Evolutionary conservation across 2,113 vertebrate genomes (phyloP), one percentile per base, ranked within the genome.

Genomic region (Limanda limanda): DNA sequence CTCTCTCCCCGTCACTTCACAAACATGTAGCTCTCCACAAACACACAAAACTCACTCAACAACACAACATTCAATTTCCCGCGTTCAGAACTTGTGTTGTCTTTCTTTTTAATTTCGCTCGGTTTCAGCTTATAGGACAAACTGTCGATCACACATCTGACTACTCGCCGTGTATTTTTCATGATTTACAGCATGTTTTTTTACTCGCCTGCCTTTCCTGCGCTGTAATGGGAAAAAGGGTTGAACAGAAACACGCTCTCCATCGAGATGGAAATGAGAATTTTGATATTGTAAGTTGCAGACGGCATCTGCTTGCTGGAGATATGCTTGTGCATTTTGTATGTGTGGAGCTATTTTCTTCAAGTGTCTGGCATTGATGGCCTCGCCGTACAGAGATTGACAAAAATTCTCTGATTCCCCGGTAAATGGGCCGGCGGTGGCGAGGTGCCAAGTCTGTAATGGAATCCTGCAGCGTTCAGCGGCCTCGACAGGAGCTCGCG

Each of bases 381-480:
- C 79, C 88, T 84, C 83, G 90, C 92, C 90, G 82, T 85, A 90
- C 15, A 51, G 90, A 93, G 92, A 93, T 91, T 89, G 92, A 93
- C 92, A 92, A 87, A 92, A 91, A 91, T 88, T 89, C 91, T 88
- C 85, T 86, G 92, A 94, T 94, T 95, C 89, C 86, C 87, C 79
- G 85, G 88, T 90, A 95, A 94, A 95, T 94, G 89, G 93, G 88
- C 18, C 89, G 89, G 87, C 31, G 81, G 83, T 89, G 92, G 88
- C 86, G 75, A 76, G 87, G 74, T 88, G 92, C 89, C 91, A 90
- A 79, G 86, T 78, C 83, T 81, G 92, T 95, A 95, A 95, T 95
- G 93, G 94, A 94, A 92, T 92, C 94, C 93, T 90, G 90, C 91
- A 92, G 94, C 74, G 92, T 83, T 89, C 79, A 84, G 88, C 87